Evolutionary conservation across 2,797 vertebrate species (phyloP).

Genomic region (Danio tinwini): DNA sequence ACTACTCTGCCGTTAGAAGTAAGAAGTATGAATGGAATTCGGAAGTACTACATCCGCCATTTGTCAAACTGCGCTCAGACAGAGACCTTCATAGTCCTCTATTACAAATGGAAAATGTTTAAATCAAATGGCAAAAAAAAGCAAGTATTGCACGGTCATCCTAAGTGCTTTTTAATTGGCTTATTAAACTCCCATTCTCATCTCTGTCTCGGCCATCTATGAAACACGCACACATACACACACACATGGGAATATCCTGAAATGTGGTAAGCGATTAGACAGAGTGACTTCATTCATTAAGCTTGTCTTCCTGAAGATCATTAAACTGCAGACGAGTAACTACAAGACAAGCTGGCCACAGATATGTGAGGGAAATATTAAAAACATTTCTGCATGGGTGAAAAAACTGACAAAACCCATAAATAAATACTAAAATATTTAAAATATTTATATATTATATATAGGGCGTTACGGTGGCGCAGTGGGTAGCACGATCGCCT

Average conservation of each 20-base stretch:
- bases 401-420: no score
- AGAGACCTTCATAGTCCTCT: not conserved
- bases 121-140: constrained; percentile 70
- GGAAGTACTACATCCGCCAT: no score
- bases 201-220: constrained; percentile 57
- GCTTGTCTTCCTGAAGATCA: constrained; percentile 76
- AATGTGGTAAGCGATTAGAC: constrained; percentile 78
- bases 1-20: no score
- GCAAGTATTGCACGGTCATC: constrained; percentile 60
- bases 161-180: constrained; percentile 73
- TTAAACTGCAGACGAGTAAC: constrained; percentile 77
- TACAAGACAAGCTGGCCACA: constrained; percentile 56
- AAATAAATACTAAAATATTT: not conserved
- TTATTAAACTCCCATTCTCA: constrained; percentile 59
- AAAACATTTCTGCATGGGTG: not conserved
- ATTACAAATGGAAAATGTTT: not conserved
- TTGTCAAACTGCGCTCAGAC: no score
- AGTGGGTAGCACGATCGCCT: no score
- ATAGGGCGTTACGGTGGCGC: no score
- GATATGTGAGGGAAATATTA: constrained; percentile 59
- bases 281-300: constrained; percentile 81
- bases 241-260: constrained; percentile 59
- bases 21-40: no score
- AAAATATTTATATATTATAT: no score
- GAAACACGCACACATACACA: constrained; percentile 53